phyloP scores from a whole-genome alignment of 2,888 invertebrate species.

The Dicyrtoma fusca region DNA sequence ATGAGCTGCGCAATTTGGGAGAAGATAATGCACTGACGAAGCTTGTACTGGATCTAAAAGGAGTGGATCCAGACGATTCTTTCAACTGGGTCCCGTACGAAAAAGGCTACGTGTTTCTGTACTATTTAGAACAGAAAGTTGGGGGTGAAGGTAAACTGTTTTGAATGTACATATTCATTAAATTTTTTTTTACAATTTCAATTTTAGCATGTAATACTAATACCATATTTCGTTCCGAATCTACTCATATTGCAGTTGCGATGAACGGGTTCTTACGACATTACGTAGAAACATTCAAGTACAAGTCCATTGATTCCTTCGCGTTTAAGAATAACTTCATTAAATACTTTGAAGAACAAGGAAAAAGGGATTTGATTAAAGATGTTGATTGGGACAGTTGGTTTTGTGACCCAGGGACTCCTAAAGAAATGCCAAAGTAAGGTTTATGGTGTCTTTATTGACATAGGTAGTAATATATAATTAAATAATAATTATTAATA shows the following conservation, averaged over 20 bases:
- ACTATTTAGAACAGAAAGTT: slow-evolving; percentile 77
- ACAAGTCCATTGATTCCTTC: slow-evolving; percentile 78
- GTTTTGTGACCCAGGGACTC: slow-evolving; percentile 83
- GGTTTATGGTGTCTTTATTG: slow-evolving; percentile 40
- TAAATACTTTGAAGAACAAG: slow-evolving; percentile 66
- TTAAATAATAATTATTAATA: too few species aligned
- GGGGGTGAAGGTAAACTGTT: slow-evolving; percentile 70
- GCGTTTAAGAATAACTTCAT: slow-evolving; percentile 77
- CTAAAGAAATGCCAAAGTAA: slow-evolving; percentile 78
- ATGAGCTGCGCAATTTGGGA: slow-evolving; percentile 72
- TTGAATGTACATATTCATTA: background rate
- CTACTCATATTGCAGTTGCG: slow-evolving; percentile 60
- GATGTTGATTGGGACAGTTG: slow-evolving; percentile 81
- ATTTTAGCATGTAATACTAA: too few species aligned
- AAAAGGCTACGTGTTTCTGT: slow-evolving; percentile 85
- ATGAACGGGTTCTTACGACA: slow-evolving; percentile 83
- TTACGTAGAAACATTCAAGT: slow-evolving; percentile 78
- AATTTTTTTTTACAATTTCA: too few species aligned
- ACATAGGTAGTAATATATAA: background rate
- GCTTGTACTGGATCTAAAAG: slow-evolving; percentile 74
- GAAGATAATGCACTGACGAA: slow-evolving; percentile 71
- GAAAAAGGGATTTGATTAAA: slow-evolving; percentile 52
- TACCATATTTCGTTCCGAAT: too few species aligned
- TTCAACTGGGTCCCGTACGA: slow-evolving; percentile 88
- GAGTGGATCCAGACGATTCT: slow-evolving; percentile 86